Base-by-base conservation (phyloP, 1,140 invertebrate genomes). In the Bombyx mori region DNA sequence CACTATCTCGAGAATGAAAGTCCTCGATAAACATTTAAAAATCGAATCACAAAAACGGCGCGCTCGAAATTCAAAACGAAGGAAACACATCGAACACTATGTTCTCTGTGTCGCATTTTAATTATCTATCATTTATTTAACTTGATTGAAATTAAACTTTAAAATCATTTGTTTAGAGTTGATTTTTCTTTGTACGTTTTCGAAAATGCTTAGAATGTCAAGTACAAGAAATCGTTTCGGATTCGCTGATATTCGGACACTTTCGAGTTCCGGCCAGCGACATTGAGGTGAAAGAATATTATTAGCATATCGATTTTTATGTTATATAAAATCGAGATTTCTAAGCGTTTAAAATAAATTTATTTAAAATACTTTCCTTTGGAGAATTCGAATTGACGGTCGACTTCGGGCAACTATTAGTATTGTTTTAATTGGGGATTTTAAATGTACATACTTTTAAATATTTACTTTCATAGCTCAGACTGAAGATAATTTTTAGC, bases 141-240 rank as follows among this genome's bases (percentile, higher is more conserved):
- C 57, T 56, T 9, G 44, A 58, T 63, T 65, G 61, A 47, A 46
- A 58, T 66, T 75, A 48, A 57, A 57, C 56, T 61, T 62, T 72
- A 67, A 56, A 35, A 57, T 58, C 67, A 67, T 50, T 43, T 8
- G n/a, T 50, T 8, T 54, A 48, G 12, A 9, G 26, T 8, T 26
- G 51, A 51, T 52, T 7, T 26, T 51, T 7, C 42, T 51, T 22
- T 51, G 22, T 35, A 26, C 8, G n/a, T 8, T 51, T 51, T 51
- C 50, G 48, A 62, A 70, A 66, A 60, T 66, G 70, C 57, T 61
- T 62, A 68, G 79, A 85, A 82, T 85, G 75, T 82, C 79, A 85
- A 82, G 79, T 82, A 80, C 79, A 76, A 72, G 75, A 81, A 80
- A 82, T 81, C 75, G 79, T 79, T 84, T 82, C 76, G 62, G 57